These are phyloP conservation scores for Whitmania pigra DNA, from an alignment of 1,140 invertebrate species.

Conservation along the genomic window DNA sequence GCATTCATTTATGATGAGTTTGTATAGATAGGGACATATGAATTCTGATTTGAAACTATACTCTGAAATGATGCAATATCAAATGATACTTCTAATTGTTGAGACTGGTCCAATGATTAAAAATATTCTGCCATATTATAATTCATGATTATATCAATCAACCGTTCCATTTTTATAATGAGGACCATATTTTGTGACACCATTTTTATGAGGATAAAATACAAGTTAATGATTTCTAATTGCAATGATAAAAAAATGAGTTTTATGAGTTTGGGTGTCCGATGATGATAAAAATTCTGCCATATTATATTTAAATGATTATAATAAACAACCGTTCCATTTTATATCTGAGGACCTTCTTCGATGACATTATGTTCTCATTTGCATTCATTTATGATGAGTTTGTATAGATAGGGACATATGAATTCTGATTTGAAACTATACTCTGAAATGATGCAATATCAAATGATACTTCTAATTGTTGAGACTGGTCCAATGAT, in stretches of 20 bases:
- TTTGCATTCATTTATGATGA: neutral
- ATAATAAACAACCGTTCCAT: too few species aligned
- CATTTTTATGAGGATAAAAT: too few species aligned
- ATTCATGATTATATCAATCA: too few species aligned
- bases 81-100: neutral
- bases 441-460: constrained; percentile 5
- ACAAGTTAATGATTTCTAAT: too few species aligned
- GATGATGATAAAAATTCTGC: constrained; percentile 8
- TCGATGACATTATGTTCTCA: too few species aligned
- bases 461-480: neutral
- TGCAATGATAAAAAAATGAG: too few species aligned
- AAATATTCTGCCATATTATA: constrained; percentile 13
- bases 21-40: constrained; percentile 15
- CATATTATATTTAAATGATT: neutral
- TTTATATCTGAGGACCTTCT: too few species aligned
- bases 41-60: neutral
- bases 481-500: neutral
- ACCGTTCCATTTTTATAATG: too few species aligned
- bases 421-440: constrained; percentile 1
- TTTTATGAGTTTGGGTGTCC: too few species aligned
- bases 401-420: constrained; percentile 10
- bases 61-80: neutral
- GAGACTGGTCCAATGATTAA: neutral
- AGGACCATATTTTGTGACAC: too few species aligned
- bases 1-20: neutral